These are phyloP conservation scores for Isoperla grammatica DNA, from an alignment of 2,888 invertebrate genomes.

Conservation along the genomic window DNA sequence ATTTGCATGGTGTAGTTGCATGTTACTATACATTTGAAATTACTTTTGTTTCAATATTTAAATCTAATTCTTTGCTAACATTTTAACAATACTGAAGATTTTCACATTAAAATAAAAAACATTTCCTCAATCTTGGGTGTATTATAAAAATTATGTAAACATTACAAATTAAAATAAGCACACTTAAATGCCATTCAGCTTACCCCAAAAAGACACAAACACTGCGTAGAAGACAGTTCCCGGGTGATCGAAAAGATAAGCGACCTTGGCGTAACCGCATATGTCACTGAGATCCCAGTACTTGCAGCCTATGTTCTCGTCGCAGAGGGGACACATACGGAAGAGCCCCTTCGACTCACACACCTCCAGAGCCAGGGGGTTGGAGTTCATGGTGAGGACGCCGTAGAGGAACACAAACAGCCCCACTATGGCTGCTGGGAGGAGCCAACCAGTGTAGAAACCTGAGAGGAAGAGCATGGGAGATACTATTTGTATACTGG, in stretches of 20 bases:
- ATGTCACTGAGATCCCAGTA: conserved; percentile 50
- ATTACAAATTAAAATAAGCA: too few species aligned
- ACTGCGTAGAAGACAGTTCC: conserved; percentile 52
- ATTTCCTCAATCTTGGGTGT: too few species aligned
- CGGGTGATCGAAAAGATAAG: conserved; percentile 52
- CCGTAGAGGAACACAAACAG: conserved; percentile 52
- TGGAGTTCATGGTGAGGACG: conserved; percentile 44
- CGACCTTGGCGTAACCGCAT: conserved; percentile 47
- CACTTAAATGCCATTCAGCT: conserved; percentile 25
- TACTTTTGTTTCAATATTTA: too few species aligned
- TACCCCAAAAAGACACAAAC: conserved; percentile 52
- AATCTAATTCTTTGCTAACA: too few species aligned
- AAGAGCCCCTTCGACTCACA: conserved; percentile 45
- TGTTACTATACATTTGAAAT: too few species aligned
- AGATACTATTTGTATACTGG: too few species aligned
- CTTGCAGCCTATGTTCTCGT: conserved; percentile 47
- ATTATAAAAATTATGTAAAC: too few species aligned
- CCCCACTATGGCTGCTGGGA: conserved; percentile 52
- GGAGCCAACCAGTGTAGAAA: conserved; percentile 53
- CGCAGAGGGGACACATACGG: conserved; percentile 53
- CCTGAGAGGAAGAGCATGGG: conserved; percentile 40
- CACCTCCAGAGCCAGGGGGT: conserved; percentile 47
- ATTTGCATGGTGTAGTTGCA: too few species aligned
- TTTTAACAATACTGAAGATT: too few species aligned
- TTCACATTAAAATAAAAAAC: too few species aligned